Percentiles rank a stretch among this genome's conserved stretches.
These are phyloP conservation scores for Lordiphosa andalusiaca DNA, from an alignment of 2,888 invertebrate species.

Conservation along the genomic window DNA sequence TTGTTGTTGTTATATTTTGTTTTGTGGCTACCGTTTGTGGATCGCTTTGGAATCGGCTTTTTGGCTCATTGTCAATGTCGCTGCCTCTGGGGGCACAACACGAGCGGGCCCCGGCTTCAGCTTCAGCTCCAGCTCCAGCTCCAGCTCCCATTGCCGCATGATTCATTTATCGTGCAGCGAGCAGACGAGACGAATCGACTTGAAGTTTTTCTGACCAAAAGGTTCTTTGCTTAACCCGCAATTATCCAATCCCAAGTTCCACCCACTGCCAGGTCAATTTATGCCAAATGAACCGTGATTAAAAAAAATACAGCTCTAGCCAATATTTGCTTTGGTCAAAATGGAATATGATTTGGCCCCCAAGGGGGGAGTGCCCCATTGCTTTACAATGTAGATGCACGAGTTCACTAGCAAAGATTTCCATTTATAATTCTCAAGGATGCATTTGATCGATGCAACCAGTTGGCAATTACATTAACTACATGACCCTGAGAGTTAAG, in stretches of 20 bases:
- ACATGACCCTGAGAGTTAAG: conserved; percentile 50
- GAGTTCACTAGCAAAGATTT: conserved; percentile 56
- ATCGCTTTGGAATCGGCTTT: conserved; percentile 55
- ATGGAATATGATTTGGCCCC: conserved; percentile 31
- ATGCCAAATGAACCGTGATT: conserved; percentile 53
- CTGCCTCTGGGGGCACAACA: conserved; percentile 47
- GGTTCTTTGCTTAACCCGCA: conserved; percentile 24
- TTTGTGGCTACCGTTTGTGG: conserved; percentile 68
- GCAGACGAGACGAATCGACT: conserved; percentile 30
- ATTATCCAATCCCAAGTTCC: conserved; percentile 42
- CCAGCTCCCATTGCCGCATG: conserved; percentile 47
- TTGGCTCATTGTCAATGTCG: conserved; percentile 75
- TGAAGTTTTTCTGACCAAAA: conserved; percentile 19
- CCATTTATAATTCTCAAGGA: conserved; percentile 49
- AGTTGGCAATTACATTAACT: conserved; percentile 33
- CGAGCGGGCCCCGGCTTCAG: conserved; percentile 24
- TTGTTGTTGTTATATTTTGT: conserved; percentile 32
- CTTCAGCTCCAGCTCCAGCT: conserved; percentile 11
- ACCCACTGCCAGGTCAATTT: conserved; percentile 53
- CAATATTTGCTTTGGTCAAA: conserved; percentile 43
- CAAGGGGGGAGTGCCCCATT: conserved; percentile 55
- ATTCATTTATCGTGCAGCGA: conserved; percentile 73
- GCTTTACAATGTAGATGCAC: conserved; percentile 36
- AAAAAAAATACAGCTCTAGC: conserved; percentile 53
- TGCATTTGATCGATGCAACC: conserved; percentile 40